Base-by-base conservation (phyloP, 2,888 invertebrate species). In the Cotesia congregata region DNA sequence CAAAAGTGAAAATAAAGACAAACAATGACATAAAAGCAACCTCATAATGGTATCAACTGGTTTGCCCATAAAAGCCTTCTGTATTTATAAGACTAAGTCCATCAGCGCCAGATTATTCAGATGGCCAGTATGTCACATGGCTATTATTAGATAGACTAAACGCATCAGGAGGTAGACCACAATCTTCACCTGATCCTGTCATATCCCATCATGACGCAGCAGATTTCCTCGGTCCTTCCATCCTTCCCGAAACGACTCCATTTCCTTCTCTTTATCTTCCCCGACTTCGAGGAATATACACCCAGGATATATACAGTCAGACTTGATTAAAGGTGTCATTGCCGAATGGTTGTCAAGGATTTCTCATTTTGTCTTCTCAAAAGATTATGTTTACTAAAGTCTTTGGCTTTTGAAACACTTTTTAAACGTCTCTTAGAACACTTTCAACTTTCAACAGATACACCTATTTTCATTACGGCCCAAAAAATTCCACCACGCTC, bases 41-140 rank as follows among this genome's bases (percentile, higher is more conserved):
- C 12, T 50, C 12, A 50, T 50, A 50, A 50, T 50, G 50, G 50
- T 50, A 50, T 50, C 50, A 50, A 50, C 50, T 50, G 50, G 50
- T 50, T 50, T 50, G 7, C 7, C 50, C 12, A 50, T 50, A 50
- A 50, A 50, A 50, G 50, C 50, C 50, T 50, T 12, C 50, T 50
- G 50, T 50, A 50, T 50, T 50, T 50, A 12, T 50, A 50, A 50
- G 50, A 9, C 50, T 50, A 50, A 50, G 12, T 50, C 50, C 50
- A 50, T 50, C 50, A 50, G 50, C 50, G 50, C 50, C 50, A 50
- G 50, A 50, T 50, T 50, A 50, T 50, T 50, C 50, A 50, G 50
- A 50, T 50, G 50, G 50, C 50, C 50, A 50, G 50, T 50, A 50
- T 50, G 50, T 50, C 50, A 50, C 12, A 12, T 7, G 12, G 50